Evolutionary conservation across 23 tunicate genomes (phyloP), one percentile per base, ranked within the genome.

Genomic region (Ciona savignyi): DNA sequence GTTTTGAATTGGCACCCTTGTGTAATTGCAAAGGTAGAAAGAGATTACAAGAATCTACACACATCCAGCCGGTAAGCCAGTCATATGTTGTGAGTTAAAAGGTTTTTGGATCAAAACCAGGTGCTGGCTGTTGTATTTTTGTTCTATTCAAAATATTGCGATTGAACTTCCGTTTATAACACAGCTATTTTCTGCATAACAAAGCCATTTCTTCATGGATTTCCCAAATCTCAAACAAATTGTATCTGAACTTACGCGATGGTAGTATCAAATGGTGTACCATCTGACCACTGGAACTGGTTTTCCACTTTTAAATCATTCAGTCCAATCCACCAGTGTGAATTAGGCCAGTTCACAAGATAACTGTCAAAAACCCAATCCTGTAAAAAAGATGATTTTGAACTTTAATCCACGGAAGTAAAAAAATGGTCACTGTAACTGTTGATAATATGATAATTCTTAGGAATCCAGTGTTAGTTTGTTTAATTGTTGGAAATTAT

Each of bases 271-370:
- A 68, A 77, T 0, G 75, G 26, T 0, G 77, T 75, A 21, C 71
- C 72, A 61, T 84, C 97, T 4, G 74, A 78, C 97, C 97, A 91
- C 25, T 68, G 23, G 30, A 51, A 91, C n/a, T 56, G 33, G 6
- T 65, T 63, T 77, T 91, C 91, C 30, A 15, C 1, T 2, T 48
- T 28, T 24, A 76, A 34, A 67, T 91, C 97, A 31, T 65, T 91
- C 25, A 91, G 30, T 11, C 97, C 97, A 56, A 91, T 91, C 97
- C 97, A 91, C 97, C 97, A 91, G 20, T 70, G 26, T 0, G 91
- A 70, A 4, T 80, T 79, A 25, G 80, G 73, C 73, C 71, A 79
- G 25, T 74, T 70, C 2, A 48, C 74, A 3, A 89, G 51, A 60
- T 89, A 75, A 42, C 33, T 71, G 71, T 77, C 56, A 81, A 77